phyloP scores from a whole-genome alignment of 2,113 vertebrate genomes.

The Calypte anna region DNA sequence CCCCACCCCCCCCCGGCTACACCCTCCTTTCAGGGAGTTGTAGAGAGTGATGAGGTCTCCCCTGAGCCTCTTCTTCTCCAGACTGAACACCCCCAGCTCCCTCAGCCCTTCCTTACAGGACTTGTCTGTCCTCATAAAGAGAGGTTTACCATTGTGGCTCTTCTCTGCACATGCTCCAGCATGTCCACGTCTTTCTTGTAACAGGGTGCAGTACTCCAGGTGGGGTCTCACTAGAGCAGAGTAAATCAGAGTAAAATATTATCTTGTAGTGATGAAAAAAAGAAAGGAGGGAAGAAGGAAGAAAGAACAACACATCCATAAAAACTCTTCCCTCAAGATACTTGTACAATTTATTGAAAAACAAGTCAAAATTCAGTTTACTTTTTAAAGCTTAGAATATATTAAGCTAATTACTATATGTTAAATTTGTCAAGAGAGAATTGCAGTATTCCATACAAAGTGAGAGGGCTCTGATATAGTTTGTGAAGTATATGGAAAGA shows the following conservation, averaged over 20 bases:
- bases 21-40: no score
- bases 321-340: background rate
- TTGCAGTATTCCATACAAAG: background rate
- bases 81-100: no score
- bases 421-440: background rate
- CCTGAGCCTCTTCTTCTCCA: no score
- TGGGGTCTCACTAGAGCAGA: no score
- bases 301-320: background rate
- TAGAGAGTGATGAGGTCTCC: no score
- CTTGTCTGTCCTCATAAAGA: no score
- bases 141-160: no score
- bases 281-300: background rate
- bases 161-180: no score
- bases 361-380: constrained; percentile 9
- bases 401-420: constrained; percentile 11
- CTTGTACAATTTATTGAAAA: background rate
- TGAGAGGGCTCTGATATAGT: background rate
- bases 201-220: no score
- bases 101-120: no score
- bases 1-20: no score
- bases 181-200: no score
- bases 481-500: background rate
- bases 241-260: background rate
- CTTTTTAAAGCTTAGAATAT: background rate
- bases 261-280: background rate